These are phyloP conservation scores for Syritta pipiens DNA, from an alignment of 2,888 invertebrate genomes.

Conservation along the genomic window DNA sequence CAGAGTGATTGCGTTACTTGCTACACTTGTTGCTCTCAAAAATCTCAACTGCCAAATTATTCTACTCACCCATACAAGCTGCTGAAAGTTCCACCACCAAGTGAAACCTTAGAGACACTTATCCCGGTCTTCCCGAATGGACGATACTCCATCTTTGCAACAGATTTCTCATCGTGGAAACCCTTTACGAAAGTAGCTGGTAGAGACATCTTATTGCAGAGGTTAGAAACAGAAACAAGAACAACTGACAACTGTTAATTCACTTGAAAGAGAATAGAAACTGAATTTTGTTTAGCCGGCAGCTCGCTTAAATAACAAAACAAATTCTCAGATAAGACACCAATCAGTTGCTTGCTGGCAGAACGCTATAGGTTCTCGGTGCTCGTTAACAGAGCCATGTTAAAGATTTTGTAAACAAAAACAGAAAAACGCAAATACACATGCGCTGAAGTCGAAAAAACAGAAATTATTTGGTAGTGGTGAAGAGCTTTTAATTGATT, in stretches of 20 bases:
- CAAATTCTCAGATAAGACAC: constrained; percentile 28
- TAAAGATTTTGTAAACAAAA: constrained; percentile 28
- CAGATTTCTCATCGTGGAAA: constrained; percentile 83
- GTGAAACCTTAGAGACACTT: constrained; percentile 85
- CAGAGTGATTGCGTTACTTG: neutral
- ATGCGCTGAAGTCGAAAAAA: neutral
- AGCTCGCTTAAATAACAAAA: constrained; percentile 38
- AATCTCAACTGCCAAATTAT: neutral
- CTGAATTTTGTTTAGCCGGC: neutral
- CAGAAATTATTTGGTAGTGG: neutral
- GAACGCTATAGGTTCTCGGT: constrained; percentile 52
- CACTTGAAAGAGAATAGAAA: neutral
- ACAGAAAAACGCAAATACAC: neutral
- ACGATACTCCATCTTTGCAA: constrained; percentile 86
- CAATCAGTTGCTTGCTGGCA: constrained; percentile 12
- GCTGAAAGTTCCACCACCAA: constrained; percentile 89
- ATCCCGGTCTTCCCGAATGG: constrained; percentile 86
- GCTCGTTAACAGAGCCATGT: neutral
- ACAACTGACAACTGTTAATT: too few relatives aligned
- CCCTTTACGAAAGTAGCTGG: constrained; percentile 84
- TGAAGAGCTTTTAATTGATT: neutral
- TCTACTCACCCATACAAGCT: constrained; percentile 83
- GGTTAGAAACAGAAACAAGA: too few relatives aligned
- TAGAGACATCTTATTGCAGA: constrained; percentile 50
- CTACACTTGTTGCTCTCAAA: neutral